Evolutionary conservation across 1,140 invertebrate genomes (phyloP), one percentile per base, ranked within the genome.

Genomic region (Arion vulgaris): DNA sequence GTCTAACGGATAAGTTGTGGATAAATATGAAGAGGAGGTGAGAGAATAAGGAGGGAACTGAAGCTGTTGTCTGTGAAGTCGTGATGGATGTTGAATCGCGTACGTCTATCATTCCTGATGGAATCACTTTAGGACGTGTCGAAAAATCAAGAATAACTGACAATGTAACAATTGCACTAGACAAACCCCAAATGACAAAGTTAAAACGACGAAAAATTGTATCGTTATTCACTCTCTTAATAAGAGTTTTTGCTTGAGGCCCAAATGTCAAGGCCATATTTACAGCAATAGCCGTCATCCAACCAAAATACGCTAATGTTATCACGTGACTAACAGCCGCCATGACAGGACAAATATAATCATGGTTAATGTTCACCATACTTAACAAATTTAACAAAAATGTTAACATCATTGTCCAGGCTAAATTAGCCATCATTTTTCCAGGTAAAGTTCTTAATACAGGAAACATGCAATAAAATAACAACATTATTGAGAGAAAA

Each of bases 401-500:
- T 34, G 62, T 66, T 28, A 66, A 32, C 71, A 73, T 39, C 38
- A 73, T 39, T n/a, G 38, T 41, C 38, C 4, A 36, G 38, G 71
- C 71, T 23, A 73, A 49, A 49, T n/a, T 39, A 4, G 71, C 71
- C 7, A 38, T 73, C 71, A 73, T 39, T 73, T 73, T 73, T 73
- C 71, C 71, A 7, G 71, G 71, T 2, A 73, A 19, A 4, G 11
- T 73, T 19, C 9, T 2, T 26, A 73, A n/a, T 73, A 41, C 71
- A n/a, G 71, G 41, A 39, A 39, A 73, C 2, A 41, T 4, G 26
- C 41, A 49, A 73, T 49, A 73, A n/a, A 73, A 2, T 11, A 41
- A 5, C 19, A 41, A n/a, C 9, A 39, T 73, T 1, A 41, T 2
- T 2, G 13, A 0, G 7, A 49, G 38, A 32, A 73, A 73, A 9